Base-by-base conservation (phyloP, 2,888 invertebrate species). In the Agelastica alni region DNA sequence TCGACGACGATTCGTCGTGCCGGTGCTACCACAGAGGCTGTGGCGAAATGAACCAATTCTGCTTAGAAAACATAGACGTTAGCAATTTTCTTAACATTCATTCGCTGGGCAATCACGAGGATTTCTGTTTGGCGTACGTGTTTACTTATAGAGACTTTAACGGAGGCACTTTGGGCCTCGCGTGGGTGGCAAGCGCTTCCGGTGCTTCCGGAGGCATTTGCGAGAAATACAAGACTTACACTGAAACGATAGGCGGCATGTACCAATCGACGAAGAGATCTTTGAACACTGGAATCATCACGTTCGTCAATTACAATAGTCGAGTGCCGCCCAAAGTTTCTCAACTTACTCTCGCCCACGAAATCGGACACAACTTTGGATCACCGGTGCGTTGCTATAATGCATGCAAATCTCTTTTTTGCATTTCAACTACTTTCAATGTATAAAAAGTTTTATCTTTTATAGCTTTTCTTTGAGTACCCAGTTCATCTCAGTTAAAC, bases 131-230 rank as follows among this genome's bases (percentile, higher is more conserved):
- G 60, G 98, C 99, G n/a, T 99, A 98, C 76, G 95, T 99, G 58
- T 97, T 99, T 79, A 99, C 99, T 0, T 93, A 93, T 76, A 85
- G 96, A 70, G 98, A 99, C 78, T 99, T 99, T 75, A 95, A 95
- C 13, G 96, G 96, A 5, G 99, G 99, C 56, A 99, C 99, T 12
- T 82, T 99, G 32, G 99, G 99, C 14, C 80, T 99, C 39, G 99
- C 99, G 3, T 99, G 99, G 99, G 99, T 99, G 16, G 99, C 98
- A 18, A 94, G 96, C 59, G 95, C 96, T 0, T 93, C 93, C 54
- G 98, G 95, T 54, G 96, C 97, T 2, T 96, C 96, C 3, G 99
- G 99, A 44, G 99, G 99, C 45, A 96, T 99, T 67, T 99, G 99
- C 78, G 98, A 99, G 79, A 93, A 92, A 75, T 95, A 93, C 80